A percentile compares a stretch with the other conserved stretches of the same genome.
Conservation (phyloP, 1,140 invertebrate species). For the Eriocheir sinensis region DNA sequence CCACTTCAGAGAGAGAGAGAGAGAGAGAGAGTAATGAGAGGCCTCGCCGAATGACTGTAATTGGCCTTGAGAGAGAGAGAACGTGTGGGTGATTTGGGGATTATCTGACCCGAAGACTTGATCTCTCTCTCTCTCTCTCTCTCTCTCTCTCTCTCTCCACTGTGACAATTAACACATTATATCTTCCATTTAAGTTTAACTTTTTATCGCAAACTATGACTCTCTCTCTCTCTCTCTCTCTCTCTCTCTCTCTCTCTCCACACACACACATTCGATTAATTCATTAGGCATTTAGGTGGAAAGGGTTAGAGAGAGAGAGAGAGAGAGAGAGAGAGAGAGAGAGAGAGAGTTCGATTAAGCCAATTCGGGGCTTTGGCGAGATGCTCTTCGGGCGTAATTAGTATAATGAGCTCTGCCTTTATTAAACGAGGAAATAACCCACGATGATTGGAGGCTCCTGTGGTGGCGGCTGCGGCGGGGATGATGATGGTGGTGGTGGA, state of each 20-base stretch:
- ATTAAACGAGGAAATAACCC: neutral
- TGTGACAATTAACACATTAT: neutral
- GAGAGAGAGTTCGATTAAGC: neutral
- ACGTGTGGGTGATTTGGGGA: neutral
- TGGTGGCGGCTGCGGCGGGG: neutral
- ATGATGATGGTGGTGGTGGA: neutral
- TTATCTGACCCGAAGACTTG: neutral
- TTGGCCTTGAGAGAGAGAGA: neutral
- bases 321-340: slow-evolving; percentile 5
- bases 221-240: neutral
- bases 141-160: slow-evolving; percentile 50
- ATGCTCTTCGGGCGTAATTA: neutral
- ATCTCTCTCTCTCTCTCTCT: neutral
- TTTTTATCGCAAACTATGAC: neutral
- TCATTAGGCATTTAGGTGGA: neutral
- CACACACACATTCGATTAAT: slow-evolving; percentile 39
- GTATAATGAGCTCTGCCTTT: neutral
- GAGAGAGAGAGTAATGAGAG: neutral
- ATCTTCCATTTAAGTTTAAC: neutral
- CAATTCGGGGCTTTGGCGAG: neutral
- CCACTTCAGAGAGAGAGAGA: no score
- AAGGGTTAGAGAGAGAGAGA: neutral
- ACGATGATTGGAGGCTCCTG: neutral
- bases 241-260: neutral
- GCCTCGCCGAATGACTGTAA: neutral